These are phyloP conservation scores for Pseudorasbora parva DNA, from an alignment of 2,113 vertebrate genomes.

Conservation along the genomic window DNA sequence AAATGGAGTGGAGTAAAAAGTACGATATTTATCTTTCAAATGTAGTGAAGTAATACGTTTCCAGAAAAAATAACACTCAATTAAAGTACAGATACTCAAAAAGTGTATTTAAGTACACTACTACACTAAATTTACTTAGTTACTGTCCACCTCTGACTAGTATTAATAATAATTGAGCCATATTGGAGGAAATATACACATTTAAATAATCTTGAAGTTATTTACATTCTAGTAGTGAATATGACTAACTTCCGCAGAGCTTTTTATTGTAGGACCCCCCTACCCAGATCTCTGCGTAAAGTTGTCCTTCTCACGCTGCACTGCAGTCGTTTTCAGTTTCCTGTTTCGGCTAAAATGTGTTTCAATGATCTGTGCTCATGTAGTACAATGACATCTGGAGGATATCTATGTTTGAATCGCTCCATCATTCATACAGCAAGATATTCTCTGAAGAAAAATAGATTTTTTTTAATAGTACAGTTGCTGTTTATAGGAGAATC, in stretches of 20 bases:
- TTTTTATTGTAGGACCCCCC: not conserved
- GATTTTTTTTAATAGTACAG: conserved; percentile 39
- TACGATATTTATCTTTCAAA: too few relatives aligned
- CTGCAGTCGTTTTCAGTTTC: not conserved
- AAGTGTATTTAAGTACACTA: too few relatives aligned
- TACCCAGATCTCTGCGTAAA: not conserved
- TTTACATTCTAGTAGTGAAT: not conserved
- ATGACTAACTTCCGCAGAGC: not conserved
- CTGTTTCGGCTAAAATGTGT: not conserved
- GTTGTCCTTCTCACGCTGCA: conserved; percentile 1
- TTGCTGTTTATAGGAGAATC: conserved; percentile 54
- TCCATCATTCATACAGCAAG: conserved; percentile 15
- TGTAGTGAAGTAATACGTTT: too few relatives aligned
- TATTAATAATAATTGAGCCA: not conserved
- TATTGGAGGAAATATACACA: not conserved
- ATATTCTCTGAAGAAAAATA: not conserved
- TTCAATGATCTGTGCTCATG: conserved; percentile 16
- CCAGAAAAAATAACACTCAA: too few relatives aligned
- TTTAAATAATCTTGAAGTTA: not conserved
- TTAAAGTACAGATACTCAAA: too few relatives aligned
- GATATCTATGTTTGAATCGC: conserved; percentile 26
- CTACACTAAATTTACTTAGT: too few relatives aligned
- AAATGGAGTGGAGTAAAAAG: too few relatives aligned
- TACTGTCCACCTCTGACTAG: too few relatives aligned
- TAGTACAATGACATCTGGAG: conserved; percentile 8